These are phyloP conservation scores for Himalopsyche anomala DNA, from an alignment of 2,888 invertebrate species.

Conservation along the genomic window DNA sequence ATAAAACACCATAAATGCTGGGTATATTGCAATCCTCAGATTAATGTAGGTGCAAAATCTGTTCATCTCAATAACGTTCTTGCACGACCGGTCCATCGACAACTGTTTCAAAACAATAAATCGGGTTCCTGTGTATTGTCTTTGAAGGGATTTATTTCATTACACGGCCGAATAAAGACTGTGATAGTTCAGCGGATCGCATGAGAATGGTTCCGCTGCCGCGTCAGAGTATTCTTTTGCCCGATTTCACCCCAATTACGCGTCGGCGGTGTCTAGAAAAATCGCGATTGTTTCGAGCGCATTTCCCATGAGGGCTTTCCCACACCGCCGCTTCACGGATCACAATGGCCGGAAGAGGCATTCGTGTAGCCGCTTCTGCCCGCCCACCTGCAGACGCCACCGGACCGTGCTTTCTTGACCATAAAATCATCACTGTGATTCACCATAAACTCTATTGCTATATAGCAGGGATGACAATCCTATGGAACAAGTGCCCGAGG, in stretches of 20 bases:
- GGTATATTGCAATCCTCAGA: no score
- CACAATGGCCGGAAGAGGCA: constrained; percentile 57
- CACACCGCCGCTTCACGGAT: constrained; percentile 27
- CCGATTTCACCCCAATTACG: constrained; percentile 40
- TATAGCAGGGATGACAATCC: no score
- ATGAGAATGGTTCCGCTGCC: neutral
- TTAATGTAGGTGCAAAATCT: no score
- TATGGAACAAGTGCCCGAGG: no score
- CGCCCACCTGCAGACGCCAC: constrained; percentile 41
- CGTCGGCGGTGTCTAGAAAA: constrained; percentile 53
- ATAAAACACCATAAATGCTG: no score
- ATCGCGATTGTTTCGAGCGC: constrained; percentile 51
- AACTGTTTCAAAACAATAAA: neutral
- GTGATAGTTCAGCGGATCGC: neutral
- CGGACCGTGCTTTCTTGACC: constrained; percentile 39
- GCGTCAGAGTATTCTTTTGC: neutral
- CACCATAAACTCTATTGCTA: neutral
- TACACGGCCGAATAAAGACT: constrained; percentile 29
- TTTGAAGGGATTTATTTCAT: neutral
- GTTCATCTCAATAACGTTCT: no score
- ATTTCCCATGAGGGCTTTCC: constrained; percentile 55
- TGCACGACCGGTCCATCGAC: neutral
- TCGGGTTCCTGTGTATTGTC: neutral
- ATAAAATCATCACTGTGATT: neutral
- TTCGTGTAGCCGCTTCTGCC: constrained; percentile 18